Conservation (phyloP, 2,888 invertebrate species). For the Chymomyza fuscimana region DNA sequence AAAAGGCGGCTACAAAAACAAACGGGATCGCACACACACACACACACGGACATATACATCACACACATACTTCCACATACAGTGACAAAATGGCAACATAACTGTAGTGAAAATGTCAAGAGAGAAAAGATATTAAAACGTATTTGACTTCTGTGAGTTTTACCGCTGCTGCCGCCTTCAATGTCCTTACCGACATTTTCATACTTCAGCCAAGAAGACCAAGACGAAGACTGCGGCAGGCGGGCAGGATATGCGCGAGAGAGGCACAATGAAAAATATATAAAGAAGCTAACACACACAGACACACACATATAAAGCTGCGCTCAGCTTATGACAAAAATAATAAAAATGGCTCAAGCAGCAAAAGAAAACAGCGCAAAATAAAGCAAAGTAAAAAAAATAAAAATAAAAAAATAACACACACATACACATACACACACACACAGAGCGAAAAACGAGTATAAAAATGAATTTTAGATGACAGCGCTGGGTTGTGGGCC, state of each 20-base stretch:
- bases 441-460: conserved; percentile 57
- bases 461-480: conserved; percentile 76
- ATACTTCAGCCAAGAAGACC: neutral
- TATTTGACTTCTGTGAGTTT: conserved; percentile 75
- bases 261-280: conserved; percentile 76
- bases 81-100: conserved; percentile 70
- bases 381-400: conserved; percentile 54
- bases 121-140: conserved; percentile 77
- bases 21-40: conserved; percentile 19
- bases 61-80: conserved; percentile 6
- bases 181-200: conserved; percentile 4
- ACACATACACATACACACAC: conserved; percentile 17
- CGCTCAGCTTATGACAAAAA: conserved; percentile 67
- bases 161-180: conserved; percentile 45
- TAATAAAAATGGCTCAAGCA: conserved; percentile 75
- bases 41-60: conserved; percentile 20
- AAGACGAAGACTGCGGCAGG: neutral
- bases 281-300: conserved; percentile 59
- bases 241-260: conserved; percentile 69
- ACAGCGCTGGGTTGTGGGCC: conserved; percentile 60
- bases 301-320: neutral
- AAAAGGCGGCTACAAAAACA: conserved; percentile 33
- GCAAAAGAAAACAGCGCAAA: conserved; percentile 55
- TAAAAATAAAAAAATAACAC: conserved; percentile 23
- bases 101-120: conserved; percentile 77